A percentile compares a stretch with the other conserved stretches of the same genome.
phyloP scores from a whole-genome alignment of 2,113 vertebrate species.

The Lathamus discolor region DNA sequence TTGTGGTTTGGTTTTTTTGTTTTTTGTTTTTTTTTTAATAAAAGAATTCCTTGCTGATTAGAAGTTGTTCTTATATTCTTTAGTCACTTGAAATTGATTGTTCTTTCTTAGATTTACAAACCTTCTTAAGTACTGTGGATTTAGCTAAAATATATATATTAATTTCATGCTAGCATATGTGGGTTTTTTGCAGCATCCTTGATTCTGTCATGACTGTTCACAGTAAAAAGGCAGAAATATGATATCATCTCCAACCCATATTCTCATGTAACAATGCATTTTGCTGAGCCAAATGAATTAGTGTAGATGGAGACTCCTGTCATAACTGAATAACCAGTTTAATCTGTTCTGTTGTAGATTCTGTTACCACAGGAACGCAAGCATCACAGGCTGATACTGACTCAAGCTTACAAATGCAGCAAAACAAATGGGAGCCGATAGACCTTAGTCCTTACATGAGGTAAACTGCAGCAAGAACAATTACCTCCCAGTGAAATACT shows the following conservation, averaged over 20 bases:
- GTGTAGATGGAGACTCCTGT: not conserved
- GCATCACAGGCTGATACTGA: not conserved
- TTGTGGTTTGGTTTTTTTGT: not conserved
- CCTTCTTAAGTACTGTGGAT: not conserved
- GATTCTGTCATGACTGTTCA: not conserved
- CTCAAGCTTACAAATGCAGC: not conserved
- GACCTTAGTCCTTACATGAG: slow-evolving; percentile 69
- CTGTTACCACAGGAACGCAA: not conserved
- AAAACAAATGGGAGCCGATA: slow-evolving; percentile 56
- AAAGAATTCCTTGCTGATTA: not conserved
- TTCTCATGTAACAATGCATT: not conserved
- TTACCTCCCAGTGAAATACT: not conserved
- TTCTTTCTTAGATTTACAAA: not conserved
- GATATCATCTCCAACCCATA: not conserved
- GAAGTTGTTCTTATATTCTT: not conserved
- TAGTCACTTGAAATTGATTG: not conserved
- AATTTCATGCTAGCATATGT: not conserved
- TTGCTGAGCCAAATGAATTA: not conserved
- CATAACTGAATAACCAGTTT: not conserved
- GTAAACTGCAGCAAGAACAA: slow-evolving; percentile 57
- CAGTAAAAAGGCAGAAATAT: not conserved
- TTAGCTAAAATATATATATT: not conserved
- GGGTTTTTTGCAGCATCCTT: not conserved
- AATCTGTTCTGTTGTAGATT: not conserved
- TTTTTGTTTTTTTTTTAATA: not conserved